Evolutionary conservation across 2,797 vertebrate species (phyloP).

Genomic region (Sebastiscus albofasciatus): DNA sequence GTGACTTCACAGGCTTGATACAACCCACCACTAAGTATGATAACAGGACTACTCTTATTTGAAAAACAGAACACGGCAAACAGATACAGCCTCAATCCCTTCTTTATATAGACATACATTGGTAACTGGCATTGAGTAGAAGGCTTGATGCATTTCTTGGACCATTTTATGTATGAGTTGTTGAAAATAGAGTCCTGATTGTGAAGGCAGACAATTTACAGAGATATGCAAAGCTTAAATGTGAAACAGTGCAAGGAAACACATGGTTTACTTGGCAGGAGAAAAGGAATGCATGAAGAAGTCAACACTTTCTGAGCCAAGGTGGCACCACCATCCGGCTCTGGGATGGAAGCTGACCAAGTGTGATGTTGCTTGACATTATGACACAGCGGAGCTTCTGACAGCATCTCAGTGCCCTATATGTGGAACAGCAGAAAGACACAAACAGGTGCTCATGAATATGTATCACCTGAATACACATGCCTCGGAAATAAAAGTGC

Average conservation of each 20-base stretch:
- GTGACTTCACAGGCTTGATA: too few relatives aligned
- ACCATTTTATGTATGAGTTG: too few relatives aligned
- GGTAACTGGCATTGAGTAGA: too few relatives aligned
- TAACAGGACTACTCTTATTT: too few relatives aligned
- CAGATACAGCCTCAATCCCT: too few relatives aligned
- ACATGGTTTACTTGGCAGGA: background rate
- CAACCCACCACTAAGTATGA: too few relatives aligned
- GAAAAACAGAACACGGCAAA: too few relatives aligned
- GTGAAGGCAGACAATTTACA: background rate
- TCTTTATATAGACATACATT: too few relatives aligned
- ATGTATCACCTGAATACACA: conserved; percentile 29
- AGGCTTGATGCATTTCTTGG: too few relatives aligned
- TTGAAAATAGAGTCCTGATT: too few relatives aligned
- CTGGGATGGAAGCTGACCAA: conserved; percentile 6
- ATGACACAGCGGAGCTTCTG: background rate
- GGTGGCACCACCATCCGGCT: background rate
- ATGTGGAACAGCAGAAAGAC: conserved; percentile 7
- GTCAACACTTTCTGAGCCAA: background rate
- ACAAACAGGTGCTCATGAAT: conserved; percentile 38
- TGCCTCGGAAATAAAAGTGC: background rate
- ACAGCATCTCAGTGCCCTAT: conserved; percentile 9
- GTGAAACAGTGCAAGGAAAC: background rate
- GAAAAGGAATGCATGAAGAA: background rate
- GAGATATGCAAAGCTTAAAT: background rate
- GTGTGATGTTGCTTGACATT: conserved; percentile 5